phyloP scores from a whole-genome alignment of 2,888 invertebrate species.

The Xylota sylvarum region DNA sequence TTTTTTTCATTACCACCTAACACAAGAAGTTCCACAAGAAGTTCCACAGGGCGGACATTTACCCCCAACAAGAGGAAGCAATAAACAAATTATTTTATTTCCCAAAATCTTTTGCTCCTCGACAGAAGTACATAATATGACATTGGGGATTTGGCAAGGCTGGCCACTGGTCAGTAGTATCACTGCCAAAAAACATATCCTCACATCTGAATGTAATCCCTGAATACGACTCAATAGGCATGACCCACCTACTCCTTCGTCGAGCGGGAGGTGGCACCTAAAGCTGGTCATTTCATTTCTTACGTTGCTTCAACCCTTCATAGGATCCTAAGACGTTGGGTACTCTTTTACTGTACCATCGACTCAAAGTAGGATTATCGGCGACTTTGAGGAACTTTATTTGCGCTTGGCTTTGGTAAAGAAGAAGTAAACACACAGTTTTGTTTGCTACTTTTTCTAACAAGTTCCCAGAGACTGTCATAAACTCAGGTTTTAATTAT shows the following conservation, averaged over 20 bases:
- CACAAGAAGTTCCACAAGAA: background rate
- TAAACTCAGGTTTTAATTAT: conserved; percentile 72
- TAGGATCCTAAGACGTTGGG: background rate
- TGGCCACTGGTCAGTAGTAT: conserved; percentile 5
- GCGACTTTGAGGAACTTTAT: conserved; percentile 46
- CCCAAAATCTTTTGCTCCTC: background rate
- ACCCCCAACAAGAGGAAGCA: background rate
- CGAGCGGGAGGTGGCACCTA: background rate
- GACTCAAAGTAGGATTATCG: conserved; percentile 51
- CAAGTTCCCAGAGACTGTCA: conserved; percentile 50
- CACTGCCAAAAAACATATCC: conserved; percentile 8
- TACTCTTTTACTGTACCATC: conserved; percentile 1
- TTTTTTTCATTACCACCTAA: conserved; percentile 58
- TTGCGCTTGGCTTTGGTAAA: conserved; percentile 25
- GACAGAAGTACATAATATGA: background rate
- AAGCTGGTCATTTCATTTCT: background rate
- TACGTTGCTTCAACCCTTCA: conserved; percentile 7
- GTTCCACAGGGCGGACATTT: conserved; percentile 1
- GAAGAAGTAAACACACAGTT: conserved; percentile 19
- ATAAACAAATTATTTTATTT: conserved; percentile 49
- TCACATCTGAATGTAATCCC: conserved; percentile 28
- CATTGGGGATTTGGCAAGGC: conserved; percentile 1
- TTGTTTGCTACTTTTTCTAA: background rate
- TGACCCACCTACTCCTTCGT: background rate
- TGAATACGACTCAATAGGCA: conserved; percentile 42